phyloP scores from a whole-genome alignment of 2,888 invertebrate genomes.

The Chaetoderma sp. region DNA sequence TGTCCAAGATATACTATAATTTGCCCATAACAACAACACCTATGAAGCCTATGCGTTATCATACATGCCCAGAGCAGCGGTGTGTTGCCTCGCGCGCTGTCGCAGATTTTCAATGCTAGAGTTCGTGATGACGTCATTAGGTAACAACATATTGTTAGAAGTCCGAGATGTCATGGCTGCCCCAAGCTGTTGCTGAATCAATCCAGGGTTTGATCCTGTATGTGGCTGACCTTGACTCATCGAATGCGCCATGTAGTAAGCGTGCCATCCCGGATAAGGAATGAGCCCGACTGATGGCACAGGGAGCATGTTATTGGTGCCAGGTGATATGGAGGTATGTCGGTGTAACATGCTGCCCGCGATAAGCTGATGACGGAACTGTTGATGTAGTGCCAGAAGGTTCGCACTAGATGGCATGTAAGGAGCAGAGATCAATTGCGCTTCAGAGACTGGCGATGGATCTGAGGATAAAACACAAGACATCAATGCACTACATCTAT shows the following conservation, averaged over 20 bases:
- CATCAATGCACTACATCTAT: too few species aligned
- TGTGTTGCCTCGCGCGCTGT: constrained; percentile 50
- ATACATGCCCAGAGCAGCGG: constrained; percentile 41
- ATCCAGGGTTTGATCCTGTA: background rate
- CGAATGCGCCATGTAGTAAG: constrained; percentile 6
- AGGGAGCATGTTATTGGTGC: constrained; percentile 7
- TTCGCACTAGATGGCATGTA: background rate
- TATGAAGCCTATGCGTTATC: too few species aligned
- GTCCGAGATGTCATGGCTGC: constrained; percentile 1
- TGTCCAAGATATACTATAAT: too few species aligned
- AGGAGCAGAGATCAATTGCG: too few species aligned
- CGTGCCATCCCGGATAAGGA: constrained; percentile 17
- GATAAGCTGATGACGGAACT: constrained; percentile 31
- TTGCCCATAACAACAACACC: too few species aligned
- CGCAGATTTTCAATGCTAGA: constrained; percentile 79
- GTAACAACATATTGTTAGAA: constrained; percentile 79
- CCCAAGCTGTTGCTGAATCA: background rate
- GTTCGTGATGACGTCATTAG: constrained; percentile 86
- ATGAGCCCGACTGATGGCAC: constrained; percentile 1
- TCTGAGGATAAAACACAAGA: too few species aligned
- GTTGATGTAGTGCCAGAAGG: constrained; percentile 1
- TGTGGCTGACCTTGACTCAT: constrained; percentile 1
- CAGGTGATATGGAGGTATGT: background rate
- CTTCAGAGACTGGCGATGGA: too few species aligned
- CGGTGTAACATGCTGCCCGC: constrained; percentile 28